These are phyloP conservation scores for Heloderma charlesbogerti DNA, from an alignment of 2,113 vertebrate species.

Conservation along the genomic window DNA sequence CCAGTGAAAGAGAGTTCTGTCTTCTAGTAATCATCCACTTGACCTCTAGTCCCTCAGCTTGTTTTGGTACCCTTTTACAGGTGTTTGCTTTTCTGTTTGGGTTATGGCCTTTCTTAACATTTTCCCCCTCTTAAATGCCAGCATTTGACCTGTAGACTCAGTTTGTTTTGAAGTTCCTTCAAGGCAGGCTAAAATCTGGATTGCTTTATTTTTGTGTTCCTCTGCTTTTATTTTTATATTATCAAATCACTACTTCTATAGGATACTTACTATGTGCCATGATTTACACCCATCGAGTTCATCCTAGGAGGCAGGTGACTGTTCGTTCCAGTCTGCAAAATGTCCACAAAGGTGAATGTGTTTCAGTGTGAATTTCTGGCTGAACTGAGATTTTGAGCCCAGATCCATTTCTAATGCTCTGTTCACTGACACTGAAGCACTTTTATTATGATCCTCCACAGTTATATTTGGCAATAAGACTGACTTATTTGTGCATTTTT, in stretches of 20 bases:
- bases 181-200: constrained; percentile 9
- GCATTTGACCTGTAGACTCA: constrained; percentile 7
- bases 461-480: neutral
- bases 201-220: neutral
- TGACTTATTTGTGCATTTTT: neutral
- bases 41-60: neutral
- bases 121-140: neutral
- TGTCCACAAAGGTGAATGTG: neutral
- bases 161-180: constrained; percentile 28
- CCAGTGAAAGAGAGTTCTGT: neutral
- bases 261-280: neutral
- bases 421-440: too few species aligned
- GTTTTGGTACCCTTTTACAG: constrained; percentile 12
- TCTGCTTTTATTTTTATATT: neutral
- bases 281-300: neutral
- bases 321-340: neutral
- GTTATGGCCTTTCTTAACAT: constrained; percentile 20
- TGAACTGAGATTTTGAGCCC: neutral
- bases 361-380: neutral
- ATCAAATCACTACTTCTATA: neutral
- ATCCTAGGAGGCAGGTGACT: too few species aligned
- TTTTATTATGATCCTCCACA: neutral
- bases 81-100: constrained; percentile 23
- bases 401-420: neutral
- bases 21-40: neutral